Base-by-base conservation (phyloP, 2,113 vertebrate genomes). In the Cavia aperea region DNA sequence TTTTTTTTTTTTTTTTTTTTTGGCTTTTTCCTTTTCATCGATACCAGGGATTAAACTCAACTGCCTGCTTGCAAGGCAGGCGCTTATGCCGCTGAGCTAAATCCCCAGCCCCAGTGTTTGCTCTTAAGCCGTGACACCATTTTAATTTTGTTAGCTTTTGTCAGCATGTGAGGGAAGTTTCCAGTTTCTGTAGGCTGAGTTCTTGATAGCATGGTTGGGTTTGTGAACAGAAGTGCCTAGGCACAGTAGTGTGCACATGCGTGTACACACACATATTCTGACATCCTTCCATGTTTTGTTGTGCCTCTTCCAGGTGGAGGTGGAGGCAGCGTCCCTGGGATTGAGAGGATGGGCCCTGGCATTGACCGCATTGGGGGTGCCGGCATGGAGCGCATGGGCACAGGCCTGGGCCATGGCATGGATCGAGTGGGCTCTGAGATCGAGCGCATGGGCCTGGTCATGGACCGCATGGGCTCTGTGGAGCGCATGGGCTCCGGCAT, bases 401-500 rank as follows among this genome's bases (percentile, higher is more conserved):
- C 98, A 0, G 98, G 98, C 36, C 98, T 99, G 97, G 99, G 98
- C 49, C 98, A 98, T 1, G 98, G 98, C 43, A 98, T 99, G 97
- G 99, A 99, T 88, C 97, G 98, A 18, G 97, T 98, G 87, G 97
- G 97, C 23, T 98, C 99, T 24, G 98, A 99, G 16, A 98, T 99
- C 83, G 98, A 99, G 94, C 97, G 98, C 92, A 99, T 99, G 98
- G 99, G 98, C 73, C 98, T 99, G 2, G 97, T 98, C 93, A 98
- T 99, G 98, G 99, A 99, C 93, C 98, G 99, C n/a, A 99, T 99
- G 98, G 98, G 97, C 95, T 98, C 99, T 9, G 98, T 98, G 78
- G 97, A 98, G 91, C 91, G 98, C 23, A 98, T 98, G 97, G 97
- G 98, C 19, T 97, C 98, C 0, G 98, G 98, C 75, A 98, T 99